Evolutionary conservation across 2,113 vertebrate genomes (phyloP).

Genomic region (Microcebus tavaratra): DNA sequence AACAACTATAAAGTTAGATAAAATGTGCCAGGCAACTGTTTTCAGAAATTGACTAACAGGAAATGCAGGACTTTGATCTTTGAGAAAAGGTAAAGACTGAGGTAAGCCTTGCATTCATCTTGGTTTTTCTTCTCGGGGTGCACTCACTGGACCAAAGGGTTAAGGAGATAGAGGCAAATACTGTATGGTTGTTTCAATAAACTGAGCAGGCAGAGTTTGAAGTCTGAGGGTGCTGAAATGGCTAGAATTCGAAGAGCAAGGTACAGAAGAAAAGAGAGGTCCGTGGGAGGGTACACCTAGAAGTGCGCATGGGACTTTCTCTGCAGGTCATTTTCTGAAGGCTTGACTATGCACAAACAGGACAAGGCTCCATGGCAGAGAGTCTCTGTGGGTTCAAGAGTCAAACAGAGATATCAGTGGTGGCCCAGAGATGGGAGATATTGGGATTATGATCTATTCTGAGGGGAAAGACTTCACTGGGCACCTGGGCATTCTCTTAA

Average conservation of each 20-base stretch:
- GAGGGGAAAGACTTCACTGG: neutral
- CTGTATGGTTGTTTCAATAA: neutral
- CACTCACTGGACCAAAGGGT: neutral
- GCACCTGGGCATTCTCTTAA: neutral
- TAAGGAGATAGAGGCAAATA: neutral
- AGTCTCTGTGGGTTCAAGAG: neutral
- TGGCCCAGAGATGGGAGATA: neutral
- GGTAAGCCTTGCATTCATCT: neutral
- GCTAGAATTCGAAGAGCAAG: neutral
- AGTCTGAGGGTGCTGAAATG: neutral
- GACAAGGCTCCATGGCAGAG: neutral
- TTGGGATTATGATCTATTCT: neutral
- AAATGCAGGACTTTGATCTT: neutral
- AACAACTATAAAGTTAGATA: neutral
- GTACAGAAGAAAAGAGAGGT: neutral
- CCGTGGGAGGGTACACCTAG: neutral
- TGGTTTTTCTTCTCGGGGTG: neutral
- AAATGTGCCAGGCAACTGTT: neutral
- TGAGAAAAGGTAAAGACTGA: neutral
- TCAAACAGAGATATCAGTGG: neutral
- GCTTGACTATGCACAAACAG: neutral
- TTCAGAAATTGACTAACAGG: neutral
- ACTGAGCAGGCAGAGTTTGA: neutral
- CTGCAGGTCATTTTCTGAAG: neutral
- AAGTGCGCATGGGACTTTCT: neutral